Conservation (phyloP, 1,140 invertebrate species). For the Teleogryllus occipitalis region DNA sequence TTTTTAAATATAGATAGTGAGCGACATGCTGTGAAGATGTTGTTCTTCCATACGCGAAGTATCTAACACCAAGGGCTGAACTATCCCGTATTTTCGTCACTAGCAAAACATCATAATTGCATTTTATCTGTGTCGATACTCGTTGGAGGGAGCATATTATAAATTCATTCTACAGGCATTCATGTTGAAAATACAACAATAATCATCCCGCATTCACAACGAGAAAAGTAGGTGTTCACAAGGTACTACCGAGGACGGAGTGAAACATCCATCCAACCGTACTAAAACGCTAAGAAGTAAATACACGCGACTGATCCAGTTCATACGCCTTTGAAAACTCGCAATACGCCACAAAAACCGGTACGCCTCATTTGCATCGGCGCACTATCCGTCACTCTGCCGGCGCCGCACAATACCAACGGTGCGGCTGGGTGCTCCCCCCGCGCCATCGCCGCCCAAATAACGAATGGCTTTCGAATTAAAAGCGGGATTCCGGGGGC, state of each 20-base stretch:
- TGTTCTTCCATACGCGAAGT: too few species aligned
- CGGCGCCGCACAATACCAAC: not conserved
- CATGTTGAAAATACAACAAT: not conserved
- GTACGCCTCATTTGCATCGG: slow-evolving; percentile 3
- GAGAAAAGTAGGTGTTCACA: not conserved
- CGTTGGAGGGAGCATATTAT: too few species aligned
- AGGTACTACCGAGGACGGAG: not conserved
- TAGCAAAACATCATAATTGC: too few species aligned
- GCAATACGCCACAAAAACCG: not conserved
- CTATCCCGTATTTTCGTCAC: too few species aligned
- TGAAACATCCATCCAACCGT: not conserved
- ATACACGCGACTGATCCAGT: not conserved
- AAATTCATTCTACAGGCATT: not conserved
- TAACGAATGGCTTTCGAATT: too few species aligned
- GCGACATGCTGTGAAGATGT: too few species aligned
- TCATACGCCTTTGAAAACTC: not conserved
- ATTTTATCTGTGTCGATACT: too few species aligned
- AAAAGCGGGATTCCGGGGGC: too few species aligned
- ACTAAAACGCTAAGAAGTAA: not conserved
- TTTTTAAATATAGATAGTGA: too few species aligned
- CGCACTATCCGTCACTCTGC: not conserved
- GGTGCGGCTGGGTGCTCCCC: not conserved
- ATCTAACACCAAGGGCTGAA: too few species aligned
- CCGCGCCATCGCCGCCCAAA: too few species aligned
- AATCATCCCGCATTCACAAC: not conserved